These are phyloP conservation scores for Sinocyclocheilus anophthalmus DNA, from an alignment of 2,113 vertebrate genomes.

Conservation along the genomic window DNA sequence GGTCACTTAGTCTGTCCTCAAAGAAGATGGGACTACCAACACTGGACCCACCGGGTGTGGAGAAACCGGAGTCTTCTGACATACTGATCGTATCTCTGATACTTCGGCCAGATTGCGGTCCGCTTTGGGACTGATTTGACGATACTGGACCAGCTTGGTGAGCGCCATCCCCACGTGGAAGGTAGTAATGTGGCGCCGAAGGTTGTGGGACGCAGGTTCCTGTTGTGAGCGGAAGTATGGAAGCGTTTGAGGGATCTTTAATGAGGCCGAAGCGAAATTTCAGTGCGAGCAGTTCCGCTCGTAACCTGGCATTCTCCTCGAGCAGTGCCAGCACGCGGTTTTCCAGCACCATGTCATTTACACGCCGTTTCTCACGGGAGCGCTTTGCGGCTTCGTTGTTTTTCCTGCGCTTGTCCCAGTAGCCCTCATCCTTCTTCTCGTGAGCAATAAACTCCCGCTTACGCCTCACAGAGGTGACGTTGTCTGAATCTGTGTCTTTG, in stretches of 20 bases:
- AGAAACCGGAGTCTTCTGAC: conserved; percentile 85
- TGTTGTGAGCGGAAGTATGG: conserved; percentile 66
- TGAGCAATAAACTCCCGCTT: conserved; percentile 81
- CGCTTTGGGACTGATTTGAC: conserved; percentile 25
- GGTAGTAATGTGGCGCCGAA: conserved; percentile 63
- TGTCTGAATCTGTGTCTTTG: conserved; percentile 59
- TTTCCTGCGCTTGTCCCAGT: conserved; percentile 87
- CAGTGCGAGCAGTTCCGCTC: conserved; percentile 81
- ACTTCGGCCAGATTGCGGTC: conserved; percentile 24
- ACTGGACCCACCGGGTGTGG: conserved; percentile 80
- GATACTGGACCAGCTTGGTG: conserved; percentile 7
- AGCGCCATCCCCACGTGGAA: conserved; percentile 58
- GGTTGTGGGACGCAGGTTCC: conserved; percentile 58
- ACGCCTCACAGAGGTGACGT: conserved; percentile 61
- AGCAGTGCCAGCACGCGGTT: conserved; percentile 79
- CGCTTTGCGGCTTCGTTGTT: conserved; percentile 87
- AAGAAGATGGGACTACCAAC: conserved; percentile 83
- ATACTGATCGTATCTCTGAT: conserved; percentile 66
- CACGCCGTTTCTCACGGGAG: conserved; percentile 81
- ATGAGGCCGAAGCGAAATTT: conserved; percentile 84
- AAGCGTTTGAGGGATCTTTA: conserved; percentile 74
- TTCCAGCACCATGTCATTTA: conserved; percentile 84
- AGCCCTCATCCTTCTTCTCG: conserved; percentile 82
- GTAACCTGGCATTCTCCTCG: conserved; percentile 82
- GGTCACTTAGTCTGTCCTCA: conserved; percentile 79